Evolutionary conservation across 1,140 invertebrate species (phyloP).

Genomic region (Pomacea maculata): DNA sequence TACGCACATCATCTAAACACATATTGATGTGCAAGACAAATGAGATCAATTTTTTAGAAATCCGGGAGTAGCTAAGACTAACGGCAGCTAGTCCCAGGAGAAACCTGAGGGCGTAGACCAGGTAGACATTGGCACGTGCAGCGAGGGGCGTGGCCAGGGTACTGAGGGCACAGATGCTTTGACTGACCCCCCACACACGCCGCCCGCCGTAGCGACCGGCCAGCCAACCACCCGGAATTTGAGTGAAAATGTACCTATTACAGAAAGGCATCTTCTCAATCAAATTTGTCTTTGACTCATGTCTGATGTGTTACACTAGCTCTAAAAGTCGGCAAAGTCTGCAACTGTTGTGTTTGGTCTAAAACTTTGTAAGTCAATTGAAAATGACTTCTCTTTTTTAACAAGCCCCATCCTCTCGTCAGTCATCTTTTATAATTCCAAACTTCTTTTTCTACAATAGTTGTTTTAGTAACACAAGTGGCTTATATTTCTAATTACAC

Average conservation of each 20-base stretch:
- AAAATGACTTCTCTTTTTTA: not conserved
- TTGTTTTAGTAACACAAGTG: too few species aligned
- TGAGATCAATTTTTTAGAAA: too few species aligned
- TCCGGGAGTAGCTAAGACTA: too few species aligned
- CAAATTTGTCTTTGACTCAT: not conserved
- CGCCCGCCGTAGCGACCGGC: conserved; percentile 58
- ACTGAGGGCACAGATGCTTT: conserved; percentile 35
- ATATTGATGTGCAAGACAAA: too few species aligned
- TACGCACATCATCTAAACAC: too few species aligned
- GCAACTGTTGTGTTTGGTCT: too few species aligned
- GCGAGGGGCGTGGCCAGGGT: conserved; percentile 43
- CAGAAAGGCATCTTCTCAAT: not conserved
- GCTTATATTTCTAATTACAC: not conserved
- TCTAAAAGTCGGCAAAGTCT: not conserved
- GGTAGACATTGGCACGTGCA: conserved; percentile 36
- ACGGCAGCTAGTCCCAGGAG: conserved; percentile 46
- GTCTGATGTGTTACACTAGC: too few species aligned
- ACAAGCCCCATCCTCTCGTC: too few species aligned
- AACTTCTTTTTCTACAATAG: not conserved
- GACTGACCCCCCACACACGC: conserved; percentile 42
- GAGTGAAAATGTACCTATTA: conserved; percentile 29
- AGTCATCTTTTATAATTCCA: too few species aligned
- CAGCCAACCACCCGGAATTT: conserved; percentile 70
- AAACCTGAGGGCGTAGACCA: conserved; percentile 39
- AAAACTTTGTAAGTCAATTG: too few species aligned